A percentile compares a stretch with the other conserved stretches of the same genome.
Conservation (phyloP, 2,888 invertebrate species). For the Unio pictorum region DNA sequence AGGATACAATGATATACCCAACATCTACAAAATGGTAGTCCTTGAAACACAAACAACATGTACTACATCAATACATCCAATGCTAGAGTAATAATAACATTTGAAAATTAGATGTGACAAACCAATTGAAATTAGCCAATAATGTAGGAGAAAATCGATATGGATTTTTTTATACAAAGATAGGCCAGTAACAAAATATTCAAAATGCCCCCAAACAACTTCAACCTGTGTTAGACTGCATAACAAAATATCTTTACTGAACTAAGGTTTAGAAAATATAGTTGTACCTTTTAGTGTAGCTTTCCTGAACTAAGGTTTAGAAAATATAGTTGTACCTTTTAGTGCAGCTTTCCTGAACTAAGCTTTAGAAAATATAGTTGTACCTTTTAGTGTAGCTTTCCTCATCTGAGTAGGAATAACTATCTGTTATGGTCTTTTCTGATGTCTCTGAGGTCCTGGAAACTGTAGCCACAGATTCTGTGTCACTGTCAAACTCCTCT, state of each 20-base stretch:
- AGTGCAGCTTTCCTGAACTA: too few species aligned
- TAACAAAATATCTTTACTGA: too few species aligned
- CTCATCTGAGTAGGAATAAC: slow-evolving; percentile 2
- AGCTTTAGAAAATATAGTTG: slow-evolving; percentile 5
- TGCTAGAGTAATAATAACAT: neutral
- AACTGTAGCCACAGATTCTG: slow-evolving; percentile 23
- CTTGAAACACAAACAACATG: neutral
- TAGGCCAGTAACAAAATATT: too few species aligned
- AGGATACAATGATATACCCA: too few species aligned
- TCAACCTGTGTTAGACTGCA: too few species aligned
- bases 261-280: neutral
- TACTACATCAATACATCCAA: neutral
- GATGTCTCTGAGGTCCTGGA: slow-evolving; percentile 11
- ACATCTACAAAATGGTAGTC: too few species aligned
- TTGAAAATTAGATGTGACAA: neutral
- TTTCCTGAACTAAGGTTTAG: too few species aligned
- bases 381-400: slow-evolving; percentile 27
- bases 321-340: too few species aligned
- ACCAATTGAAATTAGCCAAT: too few species aligned
- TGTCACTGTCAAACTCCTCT: slow-evolving; percentile 49
- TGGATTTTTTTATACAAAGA: too few species aligned
- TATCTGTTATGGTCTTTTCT: slow-evolving; percentile 11
- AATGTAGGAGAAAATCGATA: too few species aligned
- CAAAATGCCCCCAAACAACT: too few species aligned
- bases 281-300: slow-evolving; percentile 9